Evolutionary conservation across 2,888 invertebrate species (phyloP), one percentile per base, ranked within the genome.

Genomic region (Theristus sp.): DNA sequence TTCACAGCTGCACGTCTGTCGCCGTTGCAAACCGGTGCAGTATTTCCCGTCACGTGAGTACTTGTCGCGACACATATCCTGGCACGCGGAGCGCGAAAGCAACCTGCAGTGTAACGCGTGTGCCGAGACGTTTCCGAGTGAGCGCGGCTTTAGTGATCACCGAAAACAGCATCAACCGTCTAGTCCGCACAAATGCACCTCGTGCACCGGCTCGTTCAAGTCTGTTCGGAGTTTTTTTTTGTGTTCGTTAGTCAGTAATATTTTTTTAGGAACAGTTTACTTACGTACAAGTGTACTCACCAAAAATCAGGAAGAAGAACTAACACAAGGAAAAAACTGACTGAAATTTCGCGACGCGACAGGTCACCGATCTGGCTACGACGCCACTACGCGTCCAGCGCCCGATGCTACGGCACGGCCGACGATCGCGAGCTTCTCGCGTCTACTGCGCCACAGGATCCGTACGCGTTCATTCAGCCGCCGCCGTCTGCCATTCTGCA

Each of bases 21-120:
- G 66, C 46, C 68, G 69, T 58, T 72, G 72, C 62, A 65, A 67
- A 38, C 62, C 70, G 22, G 17, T n/a, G 24, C 3, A 10, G 25
- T 65, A 65, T 60, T 67, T 71, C 52, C 71, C 72, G 13, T 65
- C 68, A 17, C 67, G 70, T 31, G 70, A 70, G 56, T 63, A 69
- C 31, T 65, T 69, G 28, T 61, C 64, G 57, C 64, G 71, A n/a
- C 72, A 72, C 62, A 60, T 65, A 17, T 68, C 72, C 20, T 68
- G 68, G 22, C 72, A 72, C 64, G 62, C 62, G 27, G 64, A 65
- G 30, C 22, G 10, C 17, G 56, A 56, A 6, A n/a, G 49, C 20
- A n/a, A 28, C 6, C 30, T 20, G 2, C 6, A 10, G 3, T 49
- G 49, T n/a, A 49, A 49, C n/a, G 13, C 6, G 24, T 49, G 49